Base-by-base conservation (phyloP, 2,888 invertebrate genomes). In the Punctoribates punctum region DNA sequence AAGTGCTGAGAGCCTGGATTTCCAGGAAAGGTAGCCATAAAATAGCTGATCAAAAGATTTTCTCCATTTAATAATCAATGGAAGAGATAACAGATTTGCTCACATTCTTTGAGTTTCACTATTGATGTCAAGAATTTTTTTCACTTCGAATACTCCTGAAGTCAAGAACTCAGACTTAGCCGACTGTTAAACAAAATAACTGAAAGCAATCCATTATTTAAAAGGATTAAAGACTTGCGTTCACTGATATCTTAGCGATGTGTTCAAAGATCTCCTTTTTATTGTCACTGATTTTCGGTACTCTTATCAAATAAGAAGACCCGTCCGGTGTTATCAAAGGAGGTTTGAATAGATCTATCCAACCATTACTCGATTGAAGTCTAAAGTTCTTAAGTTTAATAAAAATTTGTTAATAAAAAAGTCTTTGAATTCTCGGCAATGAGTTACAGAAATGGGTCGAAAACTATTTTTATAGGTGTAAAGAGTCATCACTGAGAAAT, bases 321-420 rank as follows among this genome's bases (percentile, higher is more conserved):
- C 11, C 11, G 27, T 62, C 62, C 17, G 62, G 62, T 29, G 29
- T 27, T 62, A 62, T 29, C 17, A 62, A 8, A 15, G 62, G 62
- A 9, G 27, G 29, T 27, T 5, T 62, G 29, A 62, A 62, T 62
- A 62, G 27, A 17, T 62, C 62, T 15, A 62, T 62, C 62, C 62
- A 62, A 29, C 62, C 62, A 9, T 27, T 62, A 5, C 25, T 62
- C 1, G 62, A 62, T 25, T 62, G 62, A 8, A 62, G 62, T 25
- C 25, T 29, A 29, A 62, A 62, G 15, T 62, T 62, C 62, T 62
- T 54, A 11, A 20, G 57, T 48, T 62, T 25, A 62, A 29, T 25
- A 57, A 20, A 57, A 11, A 8, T 46, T 46, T 48, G 11, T 48
- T 48, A 34, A 34, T 34, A 34, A 34, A 34, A 34, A 34, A 34